These are phyloP conservation scores for Papilio elwesi DNA, from an alignment of 2,888 invertebrate genomes.

Conservation along the genomic window DNA sequence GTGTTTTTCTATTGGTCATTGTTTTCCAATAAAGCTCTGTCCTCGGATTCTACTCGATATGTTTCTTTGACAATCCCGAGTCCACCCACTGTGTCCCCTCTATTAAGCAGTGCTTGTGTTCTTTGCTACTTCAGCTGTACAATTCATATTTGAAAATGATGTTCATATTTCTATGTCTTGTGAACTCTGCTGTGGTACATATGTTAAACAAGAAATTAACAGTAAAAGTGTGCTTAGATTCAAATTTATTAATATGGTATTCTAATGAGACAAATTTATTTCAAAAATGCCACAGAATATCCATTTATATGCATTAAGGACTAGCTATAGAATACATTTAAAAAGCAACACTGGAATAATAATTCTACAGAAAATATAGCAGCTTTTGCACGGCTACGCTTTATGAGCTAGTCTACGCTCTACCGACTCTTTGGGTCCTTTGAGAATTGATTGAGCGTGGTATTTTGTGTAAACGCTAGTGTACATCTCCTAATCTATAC, in stretches of 20 bases:
- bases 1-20: background rate
- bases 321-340: background rate
- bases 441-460: constrained; percentile 39
- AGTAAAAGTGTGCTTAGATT: too few species aligned
- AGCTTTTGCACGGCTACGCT: constrained; percentile 27
- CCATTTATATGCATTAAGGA: background rate
- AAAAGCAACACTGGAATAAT: constrained; percentile 13
- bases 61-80: background rate
- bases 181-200: too few species aligned
- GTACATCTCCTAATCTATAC: constrained; percentile 18
- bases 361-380: constrained; percentile 25
- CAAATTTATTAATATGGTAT: too few species aligned
- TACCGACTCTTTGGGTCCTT: constrained; percentile 37
- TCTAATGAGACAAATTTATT: too few species aligned
- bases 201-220: too few species aligned
- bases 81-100: background rate
- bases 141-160: too few species aligned
- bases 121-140: too few species aligned
- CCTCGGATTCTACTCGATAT: background rate
- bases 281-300: background rate
- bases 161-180: too few species aligned
- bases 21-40: background rate
- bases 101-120: too few species aligned
- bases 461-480: constrained; percentile 30
- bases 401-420: constrained; percentile 34